Evolutionary conservation across 2,888 invertebrate species (phyloP), one percentile per base, ranked within the genome.

Genomic region (Drosophila paramelanica): DNA sequence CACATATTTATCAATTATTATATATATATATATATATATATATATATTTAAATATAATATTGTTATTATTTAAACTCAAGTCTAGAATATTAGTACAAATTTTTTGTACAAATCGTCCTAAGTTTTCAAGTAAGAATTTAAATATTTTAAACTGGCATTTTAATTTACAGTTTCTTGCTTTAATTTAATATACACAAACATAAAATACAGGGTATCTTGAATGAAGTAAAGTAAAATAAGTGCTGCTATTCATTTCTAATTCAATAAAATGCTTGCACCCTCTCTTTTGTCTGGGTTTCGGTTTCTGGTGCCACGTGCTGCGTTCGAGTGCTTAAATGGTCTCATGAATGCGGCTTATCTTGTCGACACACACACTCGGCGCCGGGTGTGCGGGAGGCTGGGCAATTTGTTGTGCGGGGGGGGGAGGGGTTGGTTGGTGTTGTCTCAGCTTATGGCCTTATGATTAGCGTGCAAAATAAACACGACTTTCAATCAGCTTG

Each of bases 401-500:
- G 17, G 31, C 31, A 8, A 31, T 31, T 31, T 31, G 31, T 8
- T 8, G 7, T 0, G 31, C 31, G 31, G 31, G 31, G 31, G 31
- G 31, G 17, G 17, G 17, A 17, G 17, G 17, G 17, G 17, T 17
- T 17, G 17, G 1, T 27, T 23, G 43, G 14, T 66, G 49, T 52
- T 46, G 11, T 11, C 39, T 33, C 27, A 8, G 62, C 49, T 79
- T 67, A 69, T 65, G 70, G 50, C 43, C 77, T 88, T 84, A 88
- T 84, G 88, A 84, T 84, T 80, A 88, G 88, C 84, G 76, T 84
- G 77, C 6, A 86, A 80, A 52, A 84, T 83, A 88, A 82, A 88
- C 88, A 85, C 56, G 66, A 62, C 20, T 52, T 45, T 41, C 72
- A 68, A 68, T 33, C 43, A 51, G 8, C 8, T 31, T 31, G 27